A percentile compares a stretch with the other conserved stretches of the same genome.
phyloP scores from a whole-genome alignment of 2,888 invertebrate species.

The Germaria angustata region DNA sequence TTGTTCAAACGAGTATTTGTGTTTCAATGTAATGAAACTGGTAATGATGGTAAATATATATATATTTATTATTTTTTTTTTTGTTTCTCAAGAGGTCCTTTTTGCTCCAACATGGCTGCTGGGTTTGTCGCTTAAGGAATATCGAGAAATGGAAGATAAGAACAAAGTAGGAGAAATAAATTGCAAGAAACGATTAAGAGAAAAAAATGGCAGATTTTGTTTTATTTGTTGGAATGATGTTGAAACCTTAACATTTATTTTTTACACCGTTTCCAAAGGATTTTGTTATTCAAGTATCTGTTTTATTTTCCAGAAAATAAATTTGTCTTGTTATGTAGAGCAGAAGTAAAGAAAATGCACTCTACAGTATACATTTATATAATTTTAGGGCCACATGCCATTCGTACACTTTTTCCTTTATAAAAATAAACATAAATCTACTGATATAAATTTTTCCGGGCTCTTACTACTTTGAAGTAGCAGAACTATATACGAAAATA shows the following conservation, averaged over 20 bases:
- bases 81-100: constrained; percentile 59
- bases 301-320: too few species aligned
- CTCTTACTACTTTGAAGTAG: too few species aligned
- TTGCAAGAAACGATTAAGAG: constrained; percentile 19
- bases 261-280: constrained; percentile 32
- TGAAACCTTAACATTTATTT: constrained; percentile 31
- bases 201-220: constrained; percentile 2
- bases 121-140: constrained; percentile 12
- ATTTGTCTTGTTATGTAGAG: too few species aligned
- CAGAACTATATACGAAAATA: too few species aligned
- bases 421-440: too few species aligned
- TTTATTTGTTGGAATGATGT: constrained; percentile 37
- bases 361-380: too few species aligned
- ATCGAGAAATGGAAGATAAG: not conserved
- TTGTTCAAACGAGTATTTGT: constrained; percentile 41
- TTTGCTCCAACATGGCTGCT: constrained; percentile 50
- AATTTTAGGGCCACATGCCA: too few species aligned
- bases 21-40: constrained; percentile 56
- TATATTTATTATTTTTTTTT: too few species aligned
- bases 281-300: too few species aligned
- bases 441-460: too few species aligned
- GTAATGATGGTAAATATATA: constrained; percentile 63
- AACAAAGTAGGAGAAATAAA: not conserved
- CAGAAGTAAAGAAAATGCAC: too few species aligned
- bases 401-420: too few species aligned